Evolutionary conservation across 2,888 invertebrate species (phyloP), one percentile per base, ranked within the genome.

Genomic region (Ophraella communa): DNA sequence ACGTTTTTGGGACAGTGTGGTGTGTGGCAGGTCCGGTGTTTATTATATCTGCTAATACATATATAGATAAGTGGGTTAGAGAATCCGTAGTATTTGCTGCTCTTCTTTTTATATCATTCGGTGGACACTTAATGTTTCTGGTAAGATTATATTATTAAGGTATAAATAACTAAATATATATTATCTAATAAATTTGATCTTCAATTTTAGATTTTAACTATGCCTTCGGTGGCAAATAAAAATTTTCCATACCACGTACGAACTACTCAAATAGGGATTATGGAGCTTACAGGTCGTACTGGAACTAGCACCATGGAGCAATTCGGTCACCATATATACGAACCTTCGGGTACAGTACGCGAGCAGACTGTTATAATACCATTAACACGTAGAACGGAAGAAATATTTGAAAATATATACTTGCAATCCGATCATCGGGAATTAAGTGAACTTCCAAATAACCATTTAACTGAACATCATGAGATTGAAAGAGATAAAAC

Each of bases 221-320:
- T 94, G 77, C 96, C 96, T 2, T 90, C 92, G 1, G 89, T 91
- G 64, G 93, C 93, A 0, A 95, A 95, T 78, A 91, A 90, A 76
- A 94, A 94, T 78, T 95, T 96, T 76, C 96, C 96, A 0, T 96
- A 93, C 79, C 95, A 96, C 79, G 94, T 95, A 24, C 84, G 94
- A 57, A 95, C 95, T 0, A 91, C 92, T 0, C 94, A 95, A 83
- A 89, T 91, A 24, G 90, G 89, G 1, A 85, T 89, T 0, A 89
- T 90, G 88, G 88, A 89, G 80, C 82, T 86, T 62, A 78, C 79
- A 18, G 74, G 74, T 5, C 72, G 84, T 80, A 83, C 84, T 24
- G 84, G 85, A 3, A 83, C 81, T 54, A 81, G 84, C 0, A 83
- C 83, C 1, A 76, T 88, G 8, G 88, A 89, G 69, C 83, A 86